phyloP scores from a whole-genome alignment of 2,113 vertebrate genomes.

The Ceyx cyanopectus region DNA sequence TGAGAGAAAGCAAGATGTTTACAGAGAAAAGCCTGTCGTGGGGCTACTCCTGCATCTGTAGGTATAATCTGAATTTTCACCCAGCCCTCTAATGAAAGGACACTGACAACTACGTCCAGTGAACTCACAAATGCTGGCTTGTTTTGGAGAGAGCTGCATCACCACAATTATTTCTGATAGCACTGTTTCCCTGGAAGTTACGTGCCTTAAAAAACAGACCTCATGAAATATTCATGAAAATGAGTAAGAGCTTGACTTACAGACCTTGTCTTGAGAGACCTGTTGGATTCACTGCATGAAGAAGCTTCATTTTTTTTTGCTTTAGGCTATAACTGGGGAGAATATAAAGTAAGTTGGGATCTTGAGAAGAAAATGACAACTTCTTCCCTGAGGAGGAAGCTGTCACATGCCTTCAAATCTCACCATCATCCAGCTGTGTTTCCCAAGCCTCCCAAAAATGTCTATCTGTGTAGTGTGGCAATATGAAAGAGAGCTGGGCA shows the following conservation, averaged over 20 bases:
- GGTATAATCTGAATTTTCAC: background rate
- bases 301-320: background rate
- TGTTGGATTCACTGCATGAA: background rate
- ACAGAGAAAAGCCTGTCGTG: background rate
- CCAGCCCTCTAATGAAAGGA: background rate
- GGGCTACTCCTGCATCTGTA: background rate
- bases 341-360: background rate
- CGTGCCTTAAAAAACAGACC: background rate
- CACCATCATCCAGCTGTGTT: background rate
- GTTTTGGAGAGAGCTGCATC: background rate
- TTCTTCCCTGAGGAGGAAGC: background rate
- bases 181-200: background rate
- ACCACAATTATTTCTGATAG: constrained; percentile 16
- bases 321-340: background rate
- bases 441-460: background rate
- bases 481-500: background rate
- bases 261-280: background rate
- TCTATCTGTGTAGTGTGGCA: background rate
- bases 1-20: background rate
- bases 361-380: background rate
- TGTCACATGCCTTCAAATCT: background rate
- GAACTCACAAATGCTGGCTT: background rate
- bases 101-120: background rate
- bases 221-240: background rate
- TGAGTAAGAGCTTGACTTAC: background rate